phyloP scores from a whole-genome alignment of 2,113 vertebrate genomes.

The Antennarius striatus region DNA sequence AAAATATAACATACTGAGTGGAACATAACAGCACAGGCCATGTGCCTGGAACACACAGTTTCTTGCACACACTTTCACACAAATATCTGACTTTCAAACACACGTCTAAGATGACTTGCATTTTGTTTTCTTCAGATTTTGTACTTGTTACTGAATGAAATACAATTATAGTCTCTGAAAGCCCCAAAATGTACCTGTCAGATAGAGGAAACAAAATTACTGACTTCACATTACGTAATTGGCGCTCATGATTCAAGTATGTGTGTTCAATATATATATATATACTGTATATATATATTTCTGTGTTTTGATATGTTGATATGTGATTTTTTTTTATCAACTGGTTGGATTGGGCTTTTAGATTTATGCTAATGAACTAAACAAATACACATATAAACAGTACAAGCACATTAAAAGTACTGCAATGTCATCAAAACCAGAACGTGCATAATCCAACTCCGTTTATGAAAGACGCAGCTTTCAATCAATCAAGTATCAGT shows the following conservation, averaged over 20 bases:
- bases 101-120: slow-evolving; percentile 64
- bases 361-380: slow-evolving; percentile 53
- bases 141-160: slow-evolving; percentile 65
- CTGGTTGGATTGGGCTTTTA: slow-evolving; percentile 68
- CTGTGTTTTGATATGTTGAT: slow-evolving; percentile 80
- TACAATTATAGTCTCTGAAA: slow-evolving; percentile 68
- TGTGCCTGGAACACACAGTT: slow-evolving; percentile 51
- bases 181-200: slow-evolving; percentile 83
- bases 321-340: slow-evolving; percentile 72
- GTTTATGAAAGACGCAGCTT: slow-evolving; percentile 58
- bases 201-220: slow-evolving; percentile 71
- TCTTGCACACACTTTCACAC: slow-evolving; percentile 70
- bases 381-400: slow-evolving; percentile 56
- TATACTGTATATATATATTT: slow-evolving; percentile 47
- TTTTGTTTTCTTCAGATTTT: slow-evolving; percentile 52
- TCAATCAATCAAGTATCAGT: slow-evolving; percentile 68
- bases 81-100: slow-evolving; percentile 70
- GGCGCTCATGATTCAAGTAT: slow-evolving; percentile 98
- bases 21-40: slow-evolving; percentile 61
- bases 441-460: slow-evolving; percentile 81
- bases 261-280: slow-evolving; percentile 83
- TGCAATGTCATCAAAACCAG: slow-evolving; percentile 62
- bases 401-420: slow-evolving; percentile 61
- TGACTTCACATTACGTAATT: slow-evolving; percentile 96
- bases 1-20: slow-evolving; percentile 74